Evolutionary conservation across 2,888 invertebrate genomes (phyloP), one percentile per base, ranked within the genome.

Genomic region (Parochlus steinenii): DNA sequence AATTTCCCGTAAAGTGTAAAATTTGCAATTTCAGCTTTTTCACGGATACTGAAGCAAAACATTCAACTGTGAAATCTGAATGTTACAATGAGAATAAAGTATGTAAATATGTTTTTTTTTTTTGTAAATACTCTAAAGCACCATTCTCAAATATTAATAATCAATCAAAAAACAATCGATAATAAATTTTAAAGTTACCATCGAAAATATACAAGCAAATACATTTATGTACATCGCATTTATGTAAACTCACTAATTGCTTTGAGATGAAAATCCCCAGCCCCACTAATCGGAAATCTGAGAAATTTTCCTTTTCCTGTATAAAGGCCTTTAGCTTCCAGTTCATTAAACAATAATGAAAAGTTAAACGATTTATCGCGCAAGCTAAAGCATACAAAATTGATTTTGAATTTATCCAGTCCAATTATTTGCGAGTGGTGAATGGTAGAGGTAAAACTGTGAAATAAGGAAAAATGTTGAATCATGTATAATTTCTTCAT

Each of bases 361-460:
- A 36, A 36, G 24, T 36, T 30, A 29, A 36, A 30, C 5, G 36
- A 36, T 36, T 19, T 22, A 17, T 36, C 24, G 10, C 25, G 6
- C 18, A 26, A 18, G 15, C 17, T 30, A 16, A 30, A 36, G 10
- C 30, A 24, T 12, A 36, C 29, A 24, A 30, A 30, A 36, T 36
- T 36, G 8, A 36, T 36, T 3, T 14, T 20, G 17, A 30, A 36
- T 23, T 12, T 17, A 36, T 36, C 29, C 11, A 36, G 29, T 10
- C 30, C 36, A 17, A 30, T 30, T 10, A 36, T 16, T n/a, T n/a
- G n/a, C n/a, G n/a, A n/a, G n/a, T n/a, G n/a, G n/a, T n/a, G n/a
- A n/a, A n/a, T n/a, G n/a, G n/a, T n/a, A n/a, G n/a, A n/a, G n/a
- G n/a, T n/a, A n/a, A n/a, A n/a, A n/a, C n/a, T n/a, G n/a, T n/a